Percentiles rank a stretch among this genome's conserved stretches.
These are phyloP conservation scores for Psammodynastes pulverulentus DNA, from an alignment of 2,113 vertebrate genomes.

Conservation along the genomic window DNA sequence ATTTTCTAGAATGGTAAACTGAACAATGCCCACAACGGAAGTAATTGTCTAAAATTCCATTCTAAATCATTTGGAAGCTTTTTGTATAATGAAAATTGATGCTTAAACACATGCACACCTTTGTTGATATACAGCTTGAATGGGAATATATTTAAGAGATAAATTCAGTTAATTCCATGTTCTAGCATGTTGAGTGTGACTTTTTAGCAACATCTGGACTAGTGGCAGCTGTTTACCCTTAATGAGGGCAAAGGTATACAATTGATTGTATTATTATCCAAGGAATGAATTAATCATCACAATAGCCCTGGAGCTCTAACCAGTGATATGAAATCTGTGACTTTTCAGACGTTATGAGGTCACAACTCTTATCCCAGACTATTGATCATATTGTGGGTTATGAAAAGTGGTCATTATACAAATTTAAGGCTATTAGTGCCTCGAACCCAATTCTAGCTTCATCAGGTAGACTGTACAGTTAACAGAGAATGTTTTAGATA, in stretches of 20 bases:
- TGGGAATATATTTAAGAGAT: not conserved
- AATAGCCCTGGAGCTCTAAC: not conserved
- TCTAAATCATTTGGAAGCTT: not conserved
- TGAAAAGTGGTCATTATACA: not conserved
- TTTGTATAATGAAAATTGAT: conserved; percentile 17
- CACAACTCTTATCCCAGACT: not conserved
- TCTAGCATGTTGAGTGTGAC: not conserved
- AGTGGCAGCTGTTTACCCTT: not conserved
- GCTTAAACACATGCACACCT: not conserved
- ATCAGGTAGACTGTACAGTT: not conserved
- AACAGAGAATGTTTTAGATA: not conserved
- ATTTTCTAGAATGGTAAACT: conserved; percentile 33
- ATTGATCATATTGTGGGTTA: not conserved
- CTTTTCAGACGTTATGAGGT: not conserved
- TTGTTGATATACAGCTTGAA: not conserved
- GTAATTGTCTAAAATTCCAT: conserved; percentile 3
- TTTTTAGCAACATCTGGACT: not conserved
- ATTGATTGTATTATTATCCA: not conserved
- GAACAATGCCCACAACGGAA: not conserved
- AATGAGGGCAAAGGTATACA: not conserved
- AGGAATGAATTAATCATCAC: not conserved
- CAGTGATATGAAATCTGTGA: not conserved
- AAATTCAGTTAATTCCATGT: not conserved
- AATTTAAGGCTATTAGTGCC: not conserved
- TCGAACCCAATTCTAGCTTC: not conserved